A percentile compares a stretch with the other conserved stretches of the same genome.
These are phyloP conservation scores for Xenentodon cancila DNA, from an alignment of 2,797 vertebrate genomes.

Conservation along the genomic window DNA sequence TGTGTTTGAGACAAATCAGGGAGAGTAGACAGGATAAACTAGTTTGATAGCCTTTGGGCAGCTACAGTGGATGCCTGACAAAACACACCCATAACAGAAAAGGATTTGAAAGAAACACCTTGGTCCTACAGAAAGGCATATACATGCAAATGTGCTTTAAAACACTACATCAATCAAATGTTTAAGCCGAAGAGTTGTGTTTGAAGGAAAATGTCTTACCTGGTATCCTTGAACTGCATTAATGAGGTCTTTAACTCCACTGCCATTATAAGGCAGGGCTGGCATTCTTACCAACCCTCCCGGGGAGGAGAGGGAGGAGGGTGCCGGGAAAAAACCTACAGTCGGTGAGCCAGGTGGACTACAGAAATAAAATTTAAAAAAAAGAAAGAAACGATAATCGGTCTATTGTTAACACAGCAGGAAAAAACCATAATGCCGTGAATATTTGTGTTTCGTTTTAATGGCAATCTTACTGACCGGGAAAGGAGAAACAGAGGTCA, in stretches of 20 bases:
- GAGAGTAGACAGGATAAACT: constrained; percentile 82
- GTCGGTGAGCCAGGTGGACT: constrained; percentile 97
- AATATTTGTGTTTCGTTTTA: constrained; percentile 16
- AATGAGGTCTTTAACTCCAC: constrained; percentile 94
- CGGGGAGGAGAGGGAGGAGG: constrained; percentile 79
- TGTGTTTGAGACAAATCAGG: constrained; percentile 60
- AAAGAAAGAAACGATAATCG: not conserved
- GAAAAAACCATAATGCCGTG: constrained; percentile 6
- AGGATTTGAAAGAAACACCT: constrained; percentile 64
- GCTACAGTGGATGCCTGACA: constrained; percentile 71
- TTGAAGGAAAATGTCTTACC: constrained; percentile 75
- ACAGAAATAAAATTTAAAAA: constrained; percentile 12
- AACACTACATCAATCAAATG: constrained; percentile 1
- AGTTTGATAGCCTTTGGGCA: constrained; percentile 78
- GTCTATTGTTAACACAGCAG: constrained; percentile 13
- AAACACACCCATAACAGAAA: constrained; percentile 69
- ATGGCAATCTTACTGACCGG: constrained; percentile 26
- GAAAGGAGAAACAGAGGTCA: constrained; percentile 51
- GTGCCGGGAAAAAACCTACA: constrained; percentile 89
- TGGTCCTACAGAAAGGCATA: constrained; percentile 25
- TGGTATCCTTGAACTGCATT: constrained; percentile 94
- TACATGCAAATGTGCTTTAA: not conserved
- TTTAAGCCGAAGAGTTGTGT: not conserved
- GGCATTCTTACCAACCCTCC: constrained; percentile 91
- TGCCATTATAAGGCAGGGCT: constrained; percentile 89